A percentile compares a stretch with the other conserved stretches of the same genome.
Conservation (phyloP, 2,113 vertebrate genomes). For the Hipposideros armiger region DNA sequence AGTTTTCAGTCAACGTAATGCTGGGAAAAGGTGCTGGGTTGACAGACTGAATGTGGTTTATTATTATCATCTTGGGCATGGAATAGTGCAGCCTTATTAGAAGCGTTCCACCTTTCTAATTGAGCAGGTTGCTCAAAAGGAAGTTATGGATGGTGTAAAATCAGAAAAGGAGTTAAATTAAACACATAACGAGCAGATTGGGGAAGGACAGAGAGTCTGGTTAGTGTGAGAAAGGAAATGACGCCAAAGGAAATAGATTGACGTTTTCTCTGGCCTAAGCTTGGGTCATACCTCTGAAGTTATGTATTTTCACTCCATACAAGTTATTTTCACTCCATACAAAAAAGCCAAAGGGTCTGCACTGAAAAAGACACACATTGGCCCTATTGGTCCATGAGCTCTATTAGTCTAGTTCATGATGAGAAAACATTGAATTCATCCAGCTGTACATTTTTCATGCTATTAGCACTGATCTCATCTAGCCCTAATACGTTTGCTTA, state of each 20-base stretch:
- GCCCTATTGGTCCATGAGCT: neutral
- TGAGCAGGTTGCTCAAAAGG: neutral
- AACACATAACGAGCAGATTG: neutral
- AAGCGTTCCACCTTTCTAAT: neutral
- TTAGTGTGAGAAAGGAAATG: neutral
- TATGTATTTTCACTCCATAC: neutral
- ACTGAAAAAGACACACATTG: neutral
- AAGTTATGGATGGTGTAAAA: neutral
- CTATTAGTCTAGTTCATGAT: neutral
- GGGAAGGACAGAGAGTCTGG: neutral
- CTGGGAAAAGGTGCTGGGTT: neutral
- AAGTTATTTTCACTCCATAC: neutral
- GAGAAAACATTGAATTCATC: neutral
- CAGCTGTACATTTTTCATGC: neutral
- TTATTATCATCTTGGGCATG: neutral
- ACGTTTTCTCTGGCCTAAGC: neutral
- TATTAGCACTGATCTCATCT: neutral
- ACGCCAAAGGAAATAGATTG: neutral
- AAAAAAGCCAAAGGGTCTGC: neutral
- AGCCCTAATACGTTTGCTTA: neutral
- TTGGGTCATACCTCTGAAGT: neutral
- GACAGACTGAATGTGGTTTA: neutral
- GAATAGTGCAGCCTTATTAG: neutral
- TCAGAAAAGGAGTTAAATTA: constrained; percentile 7
- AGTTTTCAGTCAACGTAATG: constrained; percentile 40